Evolutionary conservation across 2,888 invertebrate genomes (phyloP).

Genomic region (Allygus modestus): DNA sequence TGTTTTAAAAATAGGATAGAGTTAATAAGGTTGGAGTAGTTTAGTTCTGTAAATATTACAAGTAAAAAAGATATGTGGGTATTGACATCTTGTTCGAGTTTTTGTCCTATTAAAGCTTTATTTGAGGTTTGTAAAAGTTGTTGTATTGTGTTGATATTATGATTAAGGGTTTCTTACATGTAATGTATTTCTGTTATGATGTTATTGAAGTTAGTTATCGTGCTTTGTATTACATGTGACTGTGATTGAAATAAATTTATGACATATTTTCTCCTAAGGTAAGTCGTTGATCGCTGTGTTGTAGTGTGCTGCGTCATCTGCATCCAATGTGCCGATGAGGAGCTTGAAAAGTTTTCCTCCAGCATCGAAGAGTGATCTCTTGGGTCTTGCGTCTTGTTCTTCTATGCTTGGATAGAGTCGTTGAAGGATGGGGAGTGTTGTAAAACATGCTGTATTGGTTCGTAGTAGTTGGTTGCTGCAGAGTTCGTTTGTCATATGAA

Average conservation of each 20-base stretch:
- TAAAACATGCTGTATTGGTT: not conserved
- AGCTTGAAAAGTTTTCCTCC: not conserved
- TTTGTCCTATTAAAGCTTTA: not conserved
- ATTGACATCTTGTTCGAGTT: not conserved
- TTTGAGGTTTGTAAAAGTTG: not conserved
- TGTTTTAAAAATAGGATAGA: slow-evolving; percentile 22
- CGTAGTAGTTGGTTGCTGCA: not conserved
- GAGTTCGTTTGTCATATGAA: not conserved
- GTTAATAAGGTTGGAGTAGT: slow-evolving; percentile 19
- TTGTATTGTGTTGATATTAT: not conserved
- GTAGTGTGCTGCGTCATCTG: slow-evolving; percentile 1
- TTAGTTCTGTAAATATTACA: not conserved
- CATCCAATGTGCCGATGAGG: not conserved
- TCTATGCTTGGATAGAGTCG: not conserved
- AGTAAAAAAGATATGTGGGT: not conserved
- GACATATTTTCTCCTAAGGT: not conserved
- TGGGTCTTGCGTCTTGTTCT: not conserved
- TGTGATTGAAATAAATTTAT: slow-evolving; percentile 11
- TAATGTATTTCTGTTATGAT: slow-evolving; percentile 1
- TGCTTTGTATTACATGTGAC: slow-evolving; percentile 15
- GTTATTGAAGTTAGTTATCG: slow-evolving; percentile 30
- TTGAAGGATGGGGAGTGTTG: not conserved
- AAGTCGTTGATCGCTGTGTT: slow-evolving; percentile 13
- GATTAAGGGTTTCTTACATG: not conserved
- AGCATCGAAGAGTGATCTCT: not conserved